Percentiles rank a stretch among this genome's conserved stretches.
phyloP scores from a whole-genome alignment of 2,113 vertebrate genomes.

The Osmerus mordax region DNA sequence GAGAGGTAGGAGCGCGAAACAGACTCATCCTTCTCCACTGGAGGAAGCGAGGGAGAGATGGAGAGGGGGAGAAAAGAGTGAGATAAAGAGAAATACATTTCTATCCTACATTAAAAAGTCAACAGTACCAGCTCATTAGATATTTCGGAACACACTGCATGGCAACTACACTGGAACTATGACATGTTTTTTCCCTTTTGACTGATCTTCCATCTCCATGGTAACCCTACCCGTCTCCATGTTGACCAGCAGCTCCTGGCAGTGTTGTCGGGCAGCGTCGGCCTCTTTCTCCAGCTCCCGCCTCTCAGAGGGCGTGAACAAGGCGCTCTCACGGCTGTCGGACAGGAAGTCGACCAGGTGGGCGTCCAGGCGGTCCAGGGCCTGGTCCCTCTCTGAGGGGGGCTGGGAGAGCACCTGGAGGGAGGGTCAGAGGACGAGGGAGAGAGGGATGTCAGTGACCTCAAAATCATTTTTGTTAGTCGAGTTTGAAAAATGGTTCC shows the following conservation, averaged over 20 bases:
- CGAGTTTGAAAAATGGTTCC: background rate
- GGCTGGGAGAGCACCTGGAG: constrained; percentile 78
- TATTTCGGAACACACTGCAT: too few relatives aligned
- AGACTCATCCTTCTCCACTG: constrained; percentile 94
- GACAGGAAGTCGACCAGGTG: constrained; percentile 88
- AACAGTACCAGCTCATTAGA: too few relatives aligned
- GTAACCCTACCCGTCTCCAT: constrained; percentile 83
- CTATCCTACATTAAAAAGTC: too few relatives aligned
- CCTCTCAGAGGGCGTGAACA: constrained; percentile 82
- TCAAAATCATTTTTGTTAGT: background rate
- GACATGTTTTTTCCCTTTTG: too few relatives aligned
- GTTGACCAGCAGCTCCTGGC: constrained; percentile 81
- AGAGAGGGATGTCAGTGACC: background rate
- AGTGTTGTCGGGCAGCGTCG: constrained; percentile 80
- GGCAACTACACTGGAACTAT: too few relatives aligned
- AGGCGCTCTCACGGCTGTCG: constrained; percentile 85
- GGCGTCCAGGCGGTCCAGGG: constrained; percentile 80
- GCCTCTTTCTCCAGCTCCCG: constrained; percentile 84
- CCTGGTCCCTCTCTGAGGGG: constrained; percentile 80
- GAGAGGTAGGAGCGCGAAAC: constrained; percentile 82
- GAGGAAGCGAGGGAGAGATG: background rate
- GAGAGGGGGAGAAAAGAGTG: background rate
- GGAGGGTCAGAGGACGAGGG: background rate
- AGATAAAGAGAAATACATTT: background rate
- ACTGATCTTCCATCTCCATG: background rate